Conservation (phyloP, 2,888 invertebrate species). For the Melanostoma scalare region DNA sequence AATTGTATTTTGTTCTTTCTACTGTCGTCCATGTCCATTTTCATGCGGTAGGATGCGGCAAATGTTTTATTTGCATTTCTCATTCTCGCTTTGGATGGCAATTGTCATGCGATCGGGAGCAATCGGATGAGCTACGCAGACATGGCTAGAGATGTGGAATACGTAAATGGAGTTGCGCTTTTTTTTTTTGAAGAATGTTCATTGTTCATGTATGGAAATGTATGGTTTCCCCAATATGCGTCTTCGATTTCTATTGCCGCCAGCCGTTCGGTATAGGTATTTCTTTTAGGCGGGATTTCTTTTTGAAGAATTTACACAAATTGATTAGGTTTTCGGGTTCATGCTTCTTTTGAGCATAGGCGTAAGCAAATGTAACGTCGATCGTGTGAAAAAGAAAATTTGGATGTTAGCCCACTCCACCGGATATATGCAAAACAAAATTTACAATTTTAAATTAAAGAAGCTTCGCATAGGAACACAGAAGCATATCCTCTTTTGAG, state of each 20-base stretch:
- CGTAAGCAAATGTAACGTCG: not conserved
- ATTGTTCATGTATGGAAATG: not conserved
- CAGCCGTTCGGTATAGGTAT: not conserved
- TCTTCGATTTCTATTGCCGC: conserved; percentile 1
- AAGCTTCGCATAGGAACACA: too few relatives aligned
- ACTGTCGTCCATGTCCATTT: conserved; percentile 28
- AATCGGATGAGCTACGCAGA: conserved; percentile 37
- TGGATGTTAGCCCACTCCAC: not conserved
- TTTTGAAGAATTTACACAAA: conserved; percentile 1
- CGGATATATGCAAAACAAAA: not conserved
- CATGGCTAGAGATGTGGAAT: not conserved
- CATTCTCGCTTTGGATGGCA: conserved; percentile 49
- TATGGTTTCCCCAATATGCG: conserved; percentile 8
- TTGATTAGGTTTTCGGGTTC: not conserved
- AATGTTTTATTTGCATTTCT: conserved; percentile 47
- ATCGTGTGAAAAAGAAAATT: conserved; percentile 1
- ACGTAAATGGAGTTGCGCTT: conserved; percentile 44
- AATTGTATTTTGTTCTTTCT: conserved; percentile 40
- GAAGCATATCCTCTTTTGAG: too few relatives aligned
- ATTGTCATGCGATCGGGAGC: conserved; percentile 66
- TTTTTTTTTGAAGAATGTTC: conserved; percentile 1
- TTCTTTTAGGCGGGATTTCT: conserved; percentile 1
- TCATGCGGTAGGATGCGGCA: conserved; percentile 26
- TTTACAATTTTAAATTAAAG: too few relatives aligned
- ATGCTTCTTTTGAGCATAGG: not conserved